Conservation (phyloP, 1,140 invertebrate species). For the Microplitis demolitor region DNA sequence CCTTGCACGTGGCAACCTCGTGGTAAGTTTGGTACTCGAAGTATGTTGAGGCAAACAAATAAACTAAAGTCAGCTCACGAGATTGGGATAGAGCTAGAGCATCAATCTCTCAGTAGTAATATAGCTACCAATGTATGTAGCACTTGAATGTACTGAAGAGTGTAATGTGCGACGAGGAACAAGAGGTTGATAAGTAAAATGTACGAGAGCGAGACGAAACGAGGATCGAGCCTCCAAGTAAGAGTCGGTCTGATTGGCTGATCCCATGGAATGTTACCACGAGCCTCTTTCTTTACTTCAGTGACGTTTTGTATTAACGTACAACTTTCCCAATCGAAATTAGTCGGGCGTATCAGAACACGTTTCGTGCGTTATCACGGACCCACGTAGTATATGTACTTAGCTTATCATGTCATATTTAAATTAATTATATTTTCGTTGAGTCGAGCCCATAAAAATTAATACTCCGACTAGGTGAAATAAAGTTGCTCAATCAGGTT, state of each 20-base stretch:
- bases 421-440: too few species aligned
- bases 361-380: too few species aligned
- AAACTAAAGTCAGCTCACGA: not conserved
- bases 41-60: not conserved
- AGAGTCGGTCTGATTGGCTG: not conserved
- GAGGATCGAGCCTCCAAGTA: slow-evolving; percentile 9
- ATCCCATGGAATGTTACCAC: not conserved
- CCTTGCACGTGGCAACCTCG: slow-evolving; percentile 5
- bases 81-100: not conserved
- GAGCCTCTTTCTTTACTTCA: not conserved
- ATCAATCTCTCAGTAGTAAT: too few species aligned
- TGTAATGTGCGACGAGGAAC: not conserved
- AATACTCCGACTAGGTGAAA: too few species aligned
- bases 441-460: too few species aligned
- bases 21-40: not conserved
- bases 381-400: too few species aligned
- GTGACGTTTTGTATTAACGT: not conserved
- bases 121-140: not conserved
- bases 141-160: not conserved
- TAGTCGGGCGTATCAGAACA: too few species aligned
- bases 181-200: not conserved
- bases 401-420: too few species aligned
- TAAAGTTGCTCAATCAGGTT: too few species aligned
- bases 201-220: not conserved
- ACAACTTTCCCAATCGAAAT: not conserved